Conservation (phyloP, 2,797 vertebrate species). For the Uromys caudimaculatus region DNA sequence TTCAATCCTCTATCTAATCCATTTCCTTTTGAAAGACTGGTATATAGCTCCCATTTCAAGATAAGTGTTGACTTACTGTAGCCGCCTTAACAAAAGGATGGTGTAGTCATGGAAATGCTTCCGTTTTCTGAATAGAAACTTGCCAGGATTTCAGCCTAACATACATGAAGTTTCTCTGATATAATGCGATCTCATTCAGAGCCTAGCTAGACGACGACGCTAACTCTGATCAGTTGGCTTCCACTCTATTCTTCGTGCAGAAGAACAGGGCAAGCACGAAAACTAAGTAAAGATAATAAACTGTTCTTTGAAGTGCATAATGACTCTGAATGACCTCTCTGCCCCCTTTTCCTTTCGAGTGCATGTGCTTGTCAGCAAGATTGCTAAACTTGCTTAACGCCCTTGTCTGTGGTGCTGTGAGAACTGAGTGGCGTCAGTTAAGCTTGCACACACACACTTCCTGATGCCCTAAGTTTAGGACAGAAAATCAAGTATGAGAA, state of each 20-base stretch:
- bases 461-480: background rate
- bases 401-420: background rate
- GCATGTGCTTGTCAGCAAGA: background rate
- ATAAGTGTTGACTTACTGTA: background rate
- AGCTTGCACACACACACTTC: background rate
- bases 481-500: constrained; percentile 23
- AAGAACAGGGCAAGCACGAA: background rate
- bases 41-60: background rate
- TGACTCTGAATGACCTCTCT: background rate
- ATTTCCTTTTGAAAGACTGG: constrained; percentile 10
- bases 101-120: constrained; percentile 43
- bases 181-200: background rate
- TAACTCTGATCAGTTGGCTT: constrained; percentile 20
- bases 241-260: background rate
- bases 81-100: constrained; percentile 3
- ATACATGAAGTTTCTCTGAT: constrained; percentile 38
- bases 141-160: background rate
- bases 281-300: constrained; percentile 32
- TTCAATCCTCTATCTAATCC: background rate
- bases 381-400: background rate
- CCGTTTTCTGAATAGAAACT: background rate
- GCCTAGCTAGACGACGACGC: background rate
- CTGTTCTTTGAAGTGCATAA: constrained; percentile 34
- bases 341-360: background rate
- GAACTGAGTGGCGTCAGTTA: background rate